phyloP scores from a whole-genome alignment of 2,797 vertebrate genomes.

The Tenualosa thibaudeaui region DNA sequence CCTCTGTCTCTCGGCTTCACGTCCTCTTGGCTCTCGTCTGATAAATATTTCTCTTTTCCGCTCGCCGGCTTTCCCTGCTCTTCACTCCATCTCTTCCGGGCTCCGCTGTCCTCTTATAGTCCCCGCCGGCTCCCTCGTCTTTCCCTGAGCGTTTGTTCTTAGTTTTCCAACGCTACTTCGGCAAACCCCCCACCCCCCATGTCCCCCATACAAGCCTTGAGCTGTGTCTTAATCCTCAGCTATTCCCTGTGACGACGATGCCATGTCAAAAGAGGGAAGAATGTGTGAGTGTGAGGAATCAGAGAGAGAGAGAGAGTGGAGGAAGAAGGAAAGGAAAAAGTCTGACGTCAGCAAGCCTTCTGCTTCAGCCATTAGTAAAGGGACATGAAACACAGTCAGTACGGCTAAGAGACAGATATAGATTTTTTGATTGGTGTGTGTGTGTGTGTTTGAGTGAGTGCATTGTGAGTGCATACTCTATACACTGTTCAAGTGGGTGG shows the following conservation, averaged over 20 bases:
- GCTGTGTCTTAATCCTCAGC: slow-evolving; percentile 49
- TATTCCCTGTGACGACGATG: slow-evolving; percentile 29
- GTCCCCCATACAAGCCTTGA: slow-evolving; percentile 24
- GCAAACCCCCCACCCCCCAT: too few species aligned
- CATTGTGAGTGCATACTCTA: neutral
- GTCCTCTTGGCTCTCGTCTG: neutral
- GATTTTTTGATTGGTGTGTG: slow-evolving; percentile 38
- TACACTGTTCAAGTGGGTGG: neutral
- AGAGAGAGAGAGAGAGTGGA: slow-evolving; percentile 33
- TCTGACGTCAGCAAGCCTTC: slow-evolving; percentile 49
- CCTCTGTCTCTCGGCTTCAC: slow-evolving; percentile 20
- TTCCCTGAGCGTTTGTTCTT: slow-evolving; percentile 23
- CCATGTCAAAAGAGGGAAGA: slow-evolving; percentile 37
- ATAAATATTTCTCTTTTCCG: slow-evolving; percentile 10
- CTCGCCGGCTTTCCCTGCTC: neutral
- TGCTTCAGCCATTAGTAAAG: slow-evolving; percentile 50
- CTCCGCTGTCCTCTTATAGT: slow-evolving; percentile 31
- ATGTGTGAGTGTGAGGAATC: slow-evolving; percentile 36
- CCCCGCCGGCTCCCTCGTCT: slow-evolving; percentile 15
- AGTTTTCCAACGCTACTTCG: neutral
- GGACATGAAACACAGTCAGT: slow-evolving; percentile 47
- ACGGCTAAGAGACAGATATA: slow-evolving; percentile 50
- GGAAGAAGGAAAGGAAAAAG: neutral
- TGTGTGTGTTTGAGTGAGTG: slow-evolving; percentile 21
- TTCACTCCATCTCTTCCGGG: slow-evolving; percentile 8